A percentile compares a stretch with the other conserved stretches of the same genome.
phyloP scores from a whole-genome alignment of 2,888 invertebrate species.

The Heliconius cydno region DNA sequence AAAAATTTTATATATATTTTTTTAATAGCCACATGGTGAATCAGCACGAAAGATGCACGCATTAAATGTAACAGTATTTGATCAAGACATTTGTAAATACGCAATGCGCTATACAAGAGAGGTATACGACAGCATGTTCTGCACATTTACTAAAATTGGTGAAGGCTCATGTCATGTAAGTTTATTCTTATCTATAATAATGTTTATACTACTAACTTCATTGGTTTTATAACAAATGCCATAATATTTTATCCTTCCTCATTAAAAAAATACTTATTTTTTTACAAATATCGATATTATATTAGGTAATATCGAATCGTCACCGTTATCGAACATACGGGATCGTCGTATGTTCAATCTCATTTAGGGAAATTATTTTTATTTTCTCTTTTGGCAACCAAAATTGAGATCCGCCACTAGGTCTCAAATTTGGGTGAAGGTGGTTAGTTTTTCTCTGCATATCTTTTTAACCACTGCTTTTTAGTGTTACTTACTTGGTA shows the following conservation, averaged over 20 bases:
- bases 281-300: too few species aligned
- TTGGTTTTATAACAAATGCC: too few species aligned
- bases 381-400: too few species aligned
- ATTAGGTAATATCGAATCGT: too few species aligned
- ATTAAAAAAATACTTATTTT: too few species aligned
- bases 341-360: too few species aligned
- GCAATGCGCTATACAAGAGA: constrained; percentile 72
- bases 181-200: constrained; percentile 40
- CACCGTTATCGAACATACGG: too few species aligned
- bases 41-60: constrained; percentile 63
- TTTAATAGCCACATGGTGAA: constrained; percentile 61
- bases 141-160: constrained; percentile 71
- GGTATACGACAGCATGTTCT: constrained; percentile 70
- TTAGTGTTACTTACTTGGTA: too few species aligned
- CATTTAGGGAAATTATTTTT: too few species aligned
- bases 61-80: constrained; percentile 67
- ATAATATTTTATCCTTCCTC: too few species aligned
- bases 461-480: too few species aligned
- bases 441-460: neutral
- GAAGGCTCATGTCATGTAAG: constrained; percentile 77
- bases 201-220: constrained; percentile 36
- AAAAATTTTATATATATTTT: neutral
- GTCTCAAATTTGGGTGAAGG: neutral
- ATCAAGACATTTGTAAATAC: constrained; percentile 66
- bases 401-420: neutral